Evolutionary conservation across 2,113 vertebrate species (phyloP), one percentile per base, ranked within the genome.

Genomic region (Rhodinocichla rosea): DNA sequence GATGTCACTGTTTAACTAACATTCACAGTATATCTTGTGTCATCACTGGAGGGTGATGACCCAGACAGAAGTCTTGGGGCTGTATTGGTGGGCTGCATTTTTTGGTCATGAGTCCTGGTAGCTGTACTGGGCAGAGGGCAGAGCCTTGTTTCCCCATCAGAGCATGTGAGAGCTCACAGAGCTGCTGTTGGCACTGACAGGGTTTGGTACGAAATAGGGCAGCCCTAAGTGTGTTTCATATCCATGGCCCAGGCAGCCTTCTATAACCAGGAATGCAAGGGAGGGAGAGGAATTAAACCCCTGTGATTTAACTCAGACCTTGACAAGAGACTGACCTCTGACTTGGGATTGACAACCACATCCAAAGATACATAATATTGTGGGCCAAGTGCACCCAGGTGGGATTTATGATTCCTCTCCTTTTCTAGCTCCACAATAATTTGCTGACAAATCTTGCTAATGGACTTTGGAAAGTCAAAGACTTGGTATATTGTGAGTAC

Each of bases 161-260:
- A 76, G 27, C 53, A 35, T 0, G 0, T 10, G 11, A 82, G 23
- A 79, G 28, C 27, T 89, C 9, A 1, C 0, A 2, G 42, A 0
- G 3, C 64, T 92, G 17, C 39, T 50, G 52, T n/a, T 88, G 49
- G 11, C 28, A 75, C 28, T 10, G 5, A 12, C 10, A 49, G 11
- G 10, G 12, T 47, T 71, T 57, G 21, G 56, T 60, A 22, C 23
- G 63, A 90, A 85, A 60, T 2, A 74, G 6, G 6, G 12, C 63
- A 83, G 20, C 32, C 44, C 13, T 59, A 40, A 60, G 10, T 26
- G 10, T 65, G 30, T 80, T 83, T 89, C 37, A 13, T 37, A 77
- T 69, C 50, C 20, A 19, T 11, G 7, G 26, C 3, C 24, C 37
- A 77, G 40, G 37, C n/a, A 86, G 49, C 49, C 45, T 86, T 56